Evolutionary conservation across 2,797 vertebrate species (phyloP).

Genomic region (Enteromius afrohamiltoni): DNA sequence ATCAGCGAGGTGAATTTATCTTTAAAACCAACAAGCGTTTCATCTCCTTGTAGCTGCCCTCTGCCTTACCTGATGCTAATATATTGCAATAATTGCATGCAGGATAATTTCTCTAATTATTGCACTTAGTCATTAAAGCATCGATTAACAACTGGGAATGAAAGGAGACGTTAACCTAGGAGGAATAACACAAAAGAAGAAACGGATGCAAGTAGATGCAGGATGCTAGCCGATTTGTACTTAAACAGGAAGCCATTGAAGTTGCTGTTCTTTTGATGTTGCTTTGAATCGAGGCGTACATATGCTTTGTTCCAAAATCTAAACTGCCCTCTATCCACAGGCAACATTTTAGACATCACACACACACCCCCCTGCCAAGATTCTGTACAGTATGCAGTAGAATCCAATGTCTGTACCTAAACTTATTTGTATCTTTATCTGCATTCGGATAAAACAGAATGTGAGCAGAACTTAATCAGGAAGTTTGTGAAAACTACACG

Average conservation of each 20-base stretch:
- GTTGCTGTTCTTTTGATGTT: conserved; percentile 31
- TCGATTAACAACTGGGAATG: background rate
- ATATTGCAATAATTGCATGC: conserved; percentile 18
- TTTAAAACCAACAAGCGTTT: conserved; percentile 6
- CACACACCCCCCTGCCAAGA: background rate
- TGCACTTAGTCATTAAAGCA: conserved; percentile 8
- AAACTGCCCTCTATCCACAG: background rate
- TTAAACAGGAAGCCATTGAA: conserved; percentile 30
- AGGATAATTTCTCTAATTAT: conserved; percentile 10
- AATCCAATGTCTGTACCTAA: background rate
- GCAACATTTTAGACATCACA: conserved; percentile 3
- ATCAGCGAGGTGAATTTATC: conserved; percentile 21
- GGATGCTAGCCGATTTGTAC: conserved; percentile 7
- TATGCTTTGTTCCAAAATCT: conserved; percentile 10
- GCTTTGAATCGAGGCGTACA: conserved; percentile 26
- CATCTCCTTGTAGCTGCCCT: conserved; percentile 19
- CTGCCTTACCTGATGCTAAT: background rate
- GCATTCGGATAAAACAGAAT: background rate
- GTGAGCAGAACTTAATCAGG: background rate
- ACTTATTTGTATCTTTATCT: background rate
- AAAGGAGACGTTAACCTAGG: background rate
- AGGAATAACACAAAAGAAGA: conserved; percentile 17
- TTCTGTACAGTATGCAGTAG: background rate
- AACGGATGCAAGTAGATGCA: conserved; percentile 17
- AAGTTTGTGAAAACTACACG: background rate